Percentiles rank a stretch among this genome's conserved stretches.
Evolutionary conservation across 2,113 vertebrate genomes (phyloP).

Genomic region (Sinocyclocheilus rhinocerous): DNA sequence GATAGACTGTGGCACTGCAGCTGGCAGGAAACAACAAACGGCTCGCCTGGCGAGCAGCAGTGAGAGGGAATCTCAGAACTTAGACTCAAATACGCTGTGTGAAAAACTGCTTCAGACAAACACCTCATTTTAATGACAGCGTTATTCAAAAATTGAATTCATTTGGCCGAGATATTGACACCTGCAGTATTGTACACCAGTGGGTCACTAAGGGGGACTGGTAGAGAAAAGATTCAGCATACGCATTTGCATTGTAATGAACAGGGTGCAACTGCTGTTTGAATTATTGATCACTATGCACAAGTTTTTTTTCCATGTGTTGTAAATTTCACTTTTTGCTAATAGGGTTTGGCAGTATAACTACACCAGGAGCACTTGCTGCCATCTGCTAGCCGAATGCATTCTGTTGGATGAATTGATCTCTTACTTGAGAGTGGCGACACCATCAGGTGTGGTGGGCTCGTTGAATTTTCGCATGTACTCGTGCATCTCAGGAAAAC

Average conservation of each 20-base stretch:
- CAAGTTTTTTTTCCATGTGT: background rate
- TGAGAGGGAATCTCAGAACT: constrained; percentile 42
- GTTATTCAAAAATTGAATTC: background rate
- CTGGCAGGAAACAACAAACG: constrained; percentile 40
- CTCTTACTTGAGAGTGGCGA: constrained; percentile 89
- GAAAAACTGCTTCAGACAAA: background rate
- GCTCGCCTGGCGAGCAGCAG: constrained; percentile 12
- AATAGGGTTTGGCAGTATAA: background rate
- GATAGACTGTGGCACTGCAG: constrained; percentile 44
- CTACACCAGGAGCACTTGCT: background rate
- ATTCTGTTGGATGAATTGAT: background rate
- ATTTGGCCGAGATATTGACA: constrained; percentile 14
- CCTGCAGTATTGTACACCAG: background rate
- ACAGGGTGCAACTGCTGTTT: background rate
- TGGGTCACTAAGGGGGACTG: background rate
- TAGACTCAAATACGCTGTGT: constrained; percentile 30
- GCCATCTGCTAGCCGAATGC: background rate
- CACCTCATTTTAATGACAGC: constrained; percentile 17
- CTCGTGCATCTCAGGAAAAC: constrained; percentile 89
- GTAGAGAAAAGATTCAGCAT: constrained; percentile 2
- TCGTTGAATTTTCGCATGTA: constrained; percentile 85
- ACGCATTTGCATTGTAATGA: background rate
- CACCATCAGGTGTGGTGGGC: constrained; percentile 85
- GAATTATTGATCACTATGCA: constrained; percentile 5
- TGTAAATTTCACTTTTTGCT: background rate